Evolutionary conservation across 2,113 vertebrate genomes (phyloP).

Genomic region (Axis porcinus): DNA sequence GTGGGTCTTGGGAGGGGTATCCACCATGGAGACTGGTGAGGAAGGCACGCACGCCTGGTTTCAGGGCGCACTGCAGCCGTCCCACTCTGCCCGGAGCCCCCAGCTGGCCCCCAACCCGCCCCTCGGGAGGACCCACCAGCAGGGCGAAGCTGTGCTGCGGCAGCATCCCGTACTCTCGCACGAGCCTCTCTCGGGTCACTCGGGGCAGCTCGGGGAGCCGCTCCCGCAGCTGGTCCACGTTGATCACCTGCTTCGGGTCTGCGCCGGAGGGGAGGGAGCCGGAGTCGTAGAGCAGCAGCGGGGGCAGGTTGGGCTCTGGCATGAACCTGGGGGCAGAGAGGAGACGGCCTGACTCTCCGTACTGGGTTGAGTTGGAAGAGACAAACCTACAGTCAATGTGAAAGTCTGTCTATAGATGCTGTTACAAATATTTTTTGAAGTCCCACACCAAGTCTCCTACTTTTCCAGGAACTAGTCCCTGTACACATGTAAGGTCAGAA

Average conservation of each 20-base stretch:
- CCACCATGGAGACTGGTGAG: background rate
- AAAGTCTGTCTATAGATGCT: background rate
- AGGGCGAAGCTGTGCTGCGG: constrained; percentile 92
- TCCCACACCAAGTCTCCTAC: background rate
- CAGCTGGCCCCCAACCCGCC: fast-evolving
- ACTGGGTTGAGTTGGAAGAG: background rate
- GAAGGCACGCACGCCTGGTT: fast-evolving
- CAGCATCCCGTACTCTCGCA: constrained; percentile 88
- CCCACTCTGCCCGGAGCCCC: background rate
- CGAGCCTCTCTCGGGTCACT: constrained; percentile 86
- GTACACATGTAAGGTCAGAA: background rate
- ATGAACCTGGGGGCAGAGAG: constrained; percentile 88
- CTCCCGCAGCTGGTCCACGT: constrained; percentile 87
- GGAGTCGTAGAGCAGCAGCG: constrained; percentile 89
- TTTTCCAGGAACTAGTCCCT: background rate
- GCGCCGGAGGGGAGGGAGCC: constrained; percentile 79
- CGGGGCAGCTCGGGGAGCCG: constrained; percentile 92
- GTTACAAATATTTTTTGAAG: background rate
- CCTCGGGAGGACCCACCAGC: constrained; percentile 84
- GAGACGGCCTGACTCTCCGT: background rate
- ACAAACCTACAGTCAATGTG: background rate
- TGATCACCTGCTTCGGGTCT: constrained; percentile 85
- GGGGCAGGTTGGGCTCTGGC: constrained; percentile 99
- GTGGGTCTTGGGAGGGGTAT: background rate
- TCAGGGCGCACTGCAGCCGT: fast-evolving